A percentile compares a stretch with the other conserved stretches of the same genome.
Evolutionary conservation across 2,797 vertebrate genomes (phyloP).

Genomic region (Trachops cirrhosus): DNA sequence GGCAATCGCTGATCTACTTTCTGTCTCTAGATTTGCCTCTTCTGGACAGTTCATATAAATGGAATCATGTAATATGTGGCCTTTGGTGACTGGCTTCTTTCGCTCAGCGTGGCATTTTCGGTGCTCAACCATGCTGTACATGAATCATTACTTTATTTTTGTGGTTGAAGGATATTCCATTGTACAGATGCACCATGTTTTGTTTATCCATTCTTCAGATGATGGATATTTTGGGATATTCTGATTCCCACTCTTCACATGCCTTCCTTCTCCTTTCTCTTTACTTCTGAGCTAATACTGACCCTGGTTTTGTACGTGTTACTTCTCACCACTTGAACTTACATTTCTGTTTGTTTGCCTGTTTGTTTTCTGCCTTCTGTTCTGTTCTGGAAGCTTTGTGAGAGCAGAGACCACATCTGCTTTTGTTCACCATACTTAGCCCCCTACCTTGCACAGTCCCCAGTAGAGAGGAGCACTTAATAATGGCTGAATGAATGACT

Average conservation of each 20-base stretch:
- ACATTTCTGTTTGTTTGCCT: neutral
- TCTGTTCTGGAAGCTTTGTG: neutral
- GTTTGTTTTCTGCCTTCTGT: neutral
- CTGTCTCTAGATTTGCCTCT: neutral
- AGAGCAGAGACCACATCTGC: neutral
- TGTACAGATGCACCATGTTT: neutral
- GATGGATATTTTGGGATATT: neutral
- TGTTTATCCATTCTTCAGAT: neutral
- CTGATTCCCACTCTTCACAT: neutral
- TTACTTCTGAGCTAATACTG: neutral
- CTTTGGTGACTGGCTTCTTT: neutral
- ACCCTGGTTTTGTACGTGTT: neutral
- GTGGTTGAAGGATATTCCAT: neutral
- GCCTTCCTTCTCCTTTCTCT: neutral
- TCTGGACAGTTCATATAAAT: neutral
- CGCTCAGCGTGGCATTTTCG: neutral
- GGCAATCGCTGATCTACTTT: neutral
- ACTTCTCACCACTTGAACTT: neutral
- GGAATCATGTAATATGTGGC: neutral
- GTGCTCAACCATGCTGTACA: neutral
- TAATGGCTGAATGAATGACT: neutral
- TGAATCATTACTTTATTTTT: neutral
- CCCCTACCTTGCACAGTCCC: neutral
- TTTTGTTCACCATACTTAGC: neutral
- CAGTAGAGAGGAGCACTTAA: fast-evolving